These are phyloP conservation scores for Pseudochirops corinnae DNA, from an alignment of 2,797 vertebrate species.

Conservation along the genomic window DNA sequence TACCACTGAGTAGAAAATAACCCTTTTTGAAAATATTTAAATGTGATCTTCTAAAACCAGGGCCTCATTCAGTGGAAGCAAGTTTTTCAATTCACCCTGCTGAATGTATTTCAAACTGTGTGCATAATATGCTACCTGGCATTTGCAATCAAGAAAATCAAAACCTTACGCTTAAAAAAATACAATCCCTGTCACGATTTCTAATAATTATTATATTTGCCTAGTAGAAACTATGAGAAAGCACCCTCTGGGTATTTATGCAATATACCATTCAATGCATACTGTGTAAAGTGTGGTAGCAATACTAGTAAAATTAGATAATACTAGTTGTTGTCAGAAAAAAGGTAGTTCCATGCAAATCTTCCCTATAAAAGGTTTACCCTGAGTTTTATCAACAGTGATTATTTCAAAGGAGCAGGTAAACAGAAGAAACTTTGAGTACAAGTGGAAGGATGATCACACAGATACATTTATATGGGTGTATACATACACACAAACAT, in stretches of 20 bases:
- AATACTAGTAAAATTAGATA: constrained; percentile 31
- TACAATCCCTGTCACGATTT: constrained; percentile 51
- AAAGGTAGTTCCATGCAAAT: constrained; percentile 30
- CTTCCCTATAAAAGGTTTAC: constrained; percentile 18
- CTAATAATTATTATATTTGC: constrained; percentile 56
- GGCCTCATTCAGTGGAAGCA: constrained; percentile 64
- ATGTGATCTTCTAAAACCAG: constrained; percentile 76
- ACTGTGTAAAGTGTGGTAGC: neutral
- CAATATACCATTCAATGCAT: constrained; percentile 10
- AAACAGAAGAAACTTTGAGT: constrained; percentile 30
- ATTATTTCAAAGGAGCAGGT: constrained; percentile 52
- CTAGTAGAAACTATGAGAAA: constrained; percentile 37
- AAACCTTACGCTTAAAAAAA: constrained; percentile 42
- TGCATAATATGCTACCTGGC: constrained; percentile 46
- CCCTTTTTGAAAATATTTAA: constrained; percentile 79
- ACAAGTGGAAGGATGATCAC: neutral
- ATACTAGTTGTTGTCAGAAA: constrained; percentile 16
- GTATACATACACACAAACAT: too few species aligned
- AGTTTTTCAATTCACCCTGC: constrained; percentile 60
- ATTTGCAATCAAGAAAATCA: constrained; percentile 67
- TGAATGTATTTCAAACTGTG: constrained; percentile 66
- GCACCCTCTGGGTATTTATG: constrained; percentile 38
- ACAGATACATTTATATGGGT: too few species aligned
- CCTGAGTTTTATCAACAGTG: constrained; percentile 43
- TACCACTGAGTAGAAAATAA: constrained; percentile 76